Conservation (phyloP, 2,888 invertebrate genomes). For the Drosophila testacea region DNA sequence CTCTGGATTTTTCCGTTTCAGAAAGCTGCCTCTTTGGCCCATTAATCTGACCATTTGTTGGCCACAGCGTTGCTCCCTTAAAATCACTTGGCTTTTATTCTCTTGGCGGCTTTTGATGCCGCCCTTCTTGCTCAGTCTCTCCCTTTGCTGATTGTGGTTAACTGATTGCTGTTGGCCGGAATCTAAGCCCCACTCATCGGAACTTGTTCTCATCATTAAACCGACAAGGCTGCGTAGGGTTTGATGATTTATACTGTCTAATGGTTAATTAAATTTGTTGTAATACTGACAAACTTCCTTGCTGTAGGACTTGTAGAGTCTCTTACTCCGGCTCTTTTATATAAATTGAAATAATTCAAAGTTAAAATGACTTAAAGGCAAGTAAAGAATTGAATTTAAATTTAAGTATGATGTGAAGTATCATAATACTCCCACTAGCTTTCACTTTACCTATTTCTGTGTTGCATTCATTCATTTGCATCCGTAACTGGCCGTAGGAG, state of each 20-base stretch:
- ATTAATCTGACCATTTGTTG: constrained; percentile 31
- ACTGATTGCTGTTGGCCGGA: constrained; percentile 48
- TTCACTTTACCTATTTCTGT: background rate
- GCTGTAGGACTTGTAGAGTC: background rate
- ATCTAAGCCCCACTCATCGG: constrained; percentile 30
- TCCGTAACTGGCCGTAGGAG: background rate
- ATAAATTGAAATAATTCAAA: background rate
- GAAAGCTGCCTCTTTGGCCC: constrained; percentile 1
- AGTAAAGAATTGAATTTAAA: too few relatives aligned
- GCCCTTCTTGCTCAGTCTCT: background rate
- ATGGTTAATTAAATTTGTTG: constrained; percentile 51
- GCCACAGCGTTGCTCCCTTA: constrained; percentile 25
- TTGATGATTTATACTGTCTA: constrained; percentile 53
- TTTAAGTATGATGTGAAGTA: too few relatives aligned
- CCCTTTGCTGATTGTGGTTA: constrained; percentile 52
- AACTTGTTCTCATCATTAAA: constrained; percentile 42
- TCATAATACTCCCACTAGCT: background rate
- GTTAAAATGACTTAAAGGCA: too few relatives aligned
- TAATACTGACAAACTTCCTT: constrained; percentile 24
- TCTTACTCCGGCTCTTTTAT: background rate
- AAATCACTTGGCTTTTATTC: constrained; percentile 37
- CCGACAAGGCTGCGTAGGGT: constrained; percentile 34
- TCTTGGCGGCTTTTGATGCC: constrained; percentile 46
- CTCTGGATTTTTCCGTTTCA: constrained; percentile 42
- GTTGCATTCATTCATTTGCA: background rate